Conservation (phyloP, 1,140 invertebrate species). For the Rhagoletis pomonella region DNA sequence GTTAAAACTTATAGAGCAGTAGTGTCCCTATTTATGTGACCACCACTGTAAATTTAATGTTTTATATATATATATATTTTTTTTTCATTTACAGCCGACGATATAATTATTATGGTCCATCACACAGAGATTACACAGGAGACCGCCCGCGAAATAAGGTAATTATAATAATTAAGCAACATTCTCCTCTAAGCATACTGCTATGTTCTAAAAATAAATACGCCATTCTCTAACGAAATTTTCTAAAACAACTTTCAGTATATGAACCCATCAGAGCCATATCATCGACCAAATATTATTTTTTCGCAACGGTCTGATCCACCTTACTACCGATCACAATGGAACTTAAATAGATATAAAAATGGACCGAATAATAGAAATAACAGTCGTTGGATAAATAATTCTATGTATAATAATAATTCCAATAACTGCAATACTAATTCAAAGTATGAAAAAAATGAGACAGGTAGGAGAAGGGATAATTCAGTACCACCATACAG, state of each 20-base stretch:
- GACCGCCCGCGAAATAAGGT: conserved; percentile 18
- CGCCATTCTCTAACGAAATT: background rate
- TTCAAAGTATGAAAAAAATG: background rate
- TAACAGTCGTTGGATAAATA: background rate
- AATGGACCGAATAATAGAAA: conserved; percentile 13
- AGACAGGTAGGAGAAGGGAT: background rate
- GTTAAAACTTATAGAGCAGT: no score
- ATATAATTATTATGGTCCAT: background rate
- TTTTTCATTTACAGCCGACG: conserved; percentile 17
- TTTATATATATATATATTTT: background rate
- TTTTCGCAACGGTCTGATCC: background rate
- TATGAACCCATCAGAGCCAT: background rate
- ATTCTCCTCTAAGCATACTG: no score
- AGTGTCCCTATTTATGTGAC: no score
- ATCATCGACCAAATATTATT: background rate
- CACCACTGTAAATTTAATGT: no score
- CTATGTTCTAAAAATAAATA: no score
- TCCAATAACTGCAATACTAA: background rate
- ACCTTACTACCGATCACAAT: background rate
- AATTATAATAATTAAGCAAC: background rate
- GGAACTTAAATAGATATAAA: conserved; percentile 32
- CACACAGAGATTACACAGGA: background rate
- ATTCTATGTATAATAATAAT: background rate
- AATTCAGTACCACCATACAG: background rate
- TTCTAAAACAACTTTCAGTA: conserved; percentile 13